Percentiles rank a stretch among this genome's conserved stretches.
Conservation (phyloP, 2,888 invertebrate species). For the Escarpia spicata region DNA sequence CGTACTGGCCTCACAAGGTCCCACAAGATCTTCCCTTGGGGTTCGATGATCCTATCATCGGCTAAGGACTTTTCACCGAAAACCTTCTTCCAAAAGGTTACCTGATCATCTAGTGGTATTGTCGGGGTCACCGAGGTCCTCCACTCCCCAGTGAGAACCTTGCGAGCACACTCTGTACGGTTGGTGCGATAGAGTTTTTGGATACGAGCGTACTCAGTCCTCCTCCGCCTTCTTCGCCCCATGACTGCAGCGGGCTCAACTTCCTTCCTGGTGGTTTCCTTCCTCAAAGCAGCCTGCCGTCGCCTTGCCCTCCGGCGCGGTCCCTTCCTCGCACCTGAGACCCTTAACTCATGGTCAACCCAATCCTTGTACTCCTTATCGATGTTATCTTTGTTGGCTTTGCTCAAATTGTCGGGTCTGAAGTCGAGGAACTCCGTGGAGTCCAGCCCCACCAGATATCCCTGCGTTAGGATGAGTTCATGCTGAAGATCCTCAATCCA, state of each 20-base stretch:
- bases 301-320: background rate
- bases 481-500: background rate
- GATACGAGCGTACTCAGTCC: background rate
- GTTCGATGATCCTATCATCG: background rate
- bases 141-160: background rate
- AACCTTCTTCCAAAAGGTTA: background rate
- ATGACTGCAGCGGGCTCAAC: background rate
- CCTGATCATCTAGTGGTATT: background rate
- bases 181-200: background rate
- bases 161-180: background rate
- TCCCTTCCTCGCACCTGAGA: background rate
- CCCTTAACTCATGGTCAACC: background rate
- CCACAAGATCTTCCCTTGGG: background rate
- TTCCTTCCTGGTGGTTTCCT: background rate
- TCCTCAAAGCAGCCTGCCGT: background rate
- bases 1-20: too few species aligned
- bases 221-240: slow-evolving; percentile 1
- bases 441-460: background rate
- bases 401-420: background rate
- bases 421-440: background rate
- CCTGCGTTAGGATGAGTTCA: background rate
- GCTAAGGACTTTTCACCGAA: background rate
- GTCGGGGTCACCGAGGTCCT: background rate
- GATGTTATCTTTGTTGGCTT: background rate
- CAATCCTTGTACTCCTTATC: background rate